Evolutionary conservation across 2,113 vertebrate genomes (phyloP), one percentile per base, ranked within the genome.

Genomic region (Dermatemys mawii): DNA sequence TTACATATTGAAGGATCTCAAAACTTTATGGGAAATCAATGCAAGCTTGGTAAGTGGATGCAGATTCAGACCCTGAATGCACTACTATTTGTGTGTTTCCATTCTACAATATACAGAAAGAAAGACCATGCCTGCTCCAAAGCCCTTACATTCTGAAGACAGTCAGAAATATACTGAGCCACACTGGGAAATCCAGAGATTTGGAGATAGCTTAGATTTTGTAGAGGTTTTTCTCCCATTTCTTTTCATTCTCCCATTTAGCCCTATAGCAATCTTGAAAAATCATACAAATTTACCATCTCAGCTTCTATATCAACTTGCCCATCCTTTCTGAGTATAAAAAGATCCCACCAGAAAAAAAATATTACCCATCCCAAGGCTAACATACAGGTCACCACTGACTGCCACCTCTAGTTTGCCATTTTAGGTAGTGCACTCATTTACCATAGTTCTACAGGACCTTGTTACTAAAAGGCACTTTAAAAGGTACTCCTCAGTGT

Each of bases 41-140:
- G 14, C 22, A 51, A n/a, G 2, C 5, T 55, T 80, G 86, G 48
- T 54, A 14, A 91, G 53, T 2, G 7, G 81, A 12, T 9, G 11
- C 41, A 44, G 81, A 26, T 24, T 60, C 67, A 51, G 29, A 60
- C 1, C 27, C 8, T 50, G 35, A 9, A 32, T 51, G 51, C 9
- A 87, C 24, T 11, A 81, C 21, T 44, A 75, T 26, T 3, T 81
- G 9, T 79, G 27, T 76, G 81, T 16, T 49, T 29, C 32, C 54
- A 46, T 6, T 55, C 10, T 19, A 38, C 11, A 60, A 78, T 83
- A 48, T 79, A 50, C 44, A 35, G 87, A 89, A 16, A 5, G n/a
- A 51, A 70, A 81, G 12, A 0, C 1, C 7, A 49, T 12, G 7
- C 1, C 1, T 53, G 12, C 16, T 60, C 11, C 67, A 82, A 11